phyloP scores from a whole-genome alignment of 2,113 vertebrate species.

The Engraulis encrasicolus region DNA sequence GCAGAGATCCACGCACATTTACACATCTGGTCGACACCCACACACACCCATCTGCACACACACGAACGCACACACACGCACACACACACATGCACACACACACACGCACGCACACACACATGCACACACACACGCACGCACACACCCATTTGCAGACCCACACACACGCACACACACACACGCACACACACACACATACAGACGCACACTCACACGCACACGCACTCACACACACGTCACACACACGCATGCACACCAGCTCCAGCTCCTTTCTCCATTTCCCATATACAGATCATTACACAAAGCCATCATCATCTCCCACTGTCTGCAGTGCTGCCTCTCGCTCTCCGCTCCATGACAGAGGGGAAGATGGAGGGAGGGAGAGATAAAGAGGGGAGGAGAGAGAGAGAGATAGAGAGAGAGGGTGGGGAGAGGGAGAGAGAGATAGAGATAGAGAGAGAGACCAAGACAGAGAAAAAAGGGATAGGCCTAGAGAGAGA shows the following conservation, averaged over 20 bases:
- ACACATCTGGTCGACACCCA: slow-evolving; percentile 13
- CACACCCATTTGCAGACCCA: no score
- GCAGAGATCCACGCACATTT: not conserved
- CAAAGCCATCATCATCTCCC: slow-evolving; percentile 47
- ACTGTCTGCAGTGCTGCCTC: slow-evolving; percentile 31
- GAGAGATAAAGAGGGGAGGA: not conserved
- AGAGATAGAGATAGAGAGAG: no score
- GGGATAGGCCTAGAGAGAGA: no score
- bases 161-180: no score
- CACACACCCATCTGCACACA: not conserved
- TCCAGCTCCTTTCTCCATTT: slow-evolving; percentile 17
- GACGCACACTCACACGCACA: not conserved
- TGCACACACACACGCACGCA: slow-evolving; percentile 8
- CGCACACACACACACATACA: not conserved
- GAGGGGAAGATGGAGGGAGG: not conserved
- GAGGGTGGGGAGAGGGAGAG: not conserved
- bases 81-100: slow-evolving; percentile 19
- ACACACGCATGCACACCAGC: slow-evolving; percentile 28
- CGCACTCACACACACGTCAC: slow-evolving; percentile 16
- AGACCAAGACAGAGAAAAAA: not conserved
- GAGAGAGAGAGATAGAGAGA: not conserved
- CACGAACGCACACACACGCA: not conserved
- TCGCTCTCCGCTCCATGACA: slow-evolving; percentile 5
- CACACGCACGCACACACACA: slow-evolving; percentile 33
- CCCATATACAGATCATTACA: slow-evolving; percentile 47